Conservation (phyloP, 2,113 vertebrate species). For the Carassius carassius region DNA sequence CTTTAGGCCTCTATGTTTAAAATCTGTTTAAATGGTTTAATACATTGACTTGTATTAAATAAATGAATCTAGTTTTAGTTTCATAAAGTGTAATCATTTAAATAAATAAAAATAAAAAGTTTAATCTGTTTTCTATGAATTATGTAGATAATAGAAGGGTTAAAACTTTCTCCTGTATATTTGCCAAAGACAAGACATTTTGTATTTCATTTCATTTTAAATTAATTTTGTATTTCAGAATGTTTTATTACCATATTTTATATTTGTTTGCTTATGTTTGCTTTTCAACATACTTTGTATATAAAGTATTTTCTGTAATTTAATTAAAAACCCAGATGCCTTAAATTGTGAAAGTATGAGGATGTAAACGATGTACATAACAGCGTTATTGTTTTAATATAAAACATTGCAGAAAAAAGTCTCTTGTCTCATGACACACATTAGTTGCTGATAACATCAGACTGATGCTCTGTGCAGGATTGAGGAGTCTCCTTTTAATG, state of each 20-base stretch:
- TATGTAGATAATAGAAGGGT: background rate
- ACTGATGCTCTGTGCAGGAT: background rate
- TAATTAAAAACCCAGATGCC: background rate
- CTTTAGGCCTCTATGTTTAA: no score
- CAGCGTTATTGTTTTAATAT: background rate
- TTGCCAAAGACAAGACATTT: background rate
- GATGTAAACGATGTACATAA: background rate
- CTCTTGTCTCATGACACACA: background rate
- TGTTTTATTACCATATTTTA: background rate
- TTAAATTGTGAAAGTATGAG: background rate
- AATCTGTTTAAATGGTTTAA: no score
- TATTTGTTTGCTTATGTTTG: background rate
- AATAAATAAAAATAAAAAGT: no score
- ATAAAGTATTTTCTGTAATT: background rate
- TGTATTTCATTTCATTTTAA: background rate
- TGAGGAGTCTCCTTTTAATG: background rate
- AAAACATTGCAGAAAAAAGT: background rate
- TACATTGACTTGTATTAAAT: background rate
- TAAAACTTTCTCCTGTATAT: background rate
- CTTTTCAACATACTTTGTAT: background rate
- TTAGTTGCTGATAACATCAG: background rate
- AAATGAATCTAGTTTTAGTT: background rate
- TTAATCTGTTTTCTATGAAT: background rate
- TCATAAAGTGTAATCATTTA: background rate
- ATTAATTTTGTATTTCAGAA: slow-evolving; percentile 1